Base-by-base conservation (phyloP, 1,140 invertebrate species). In the Pseudobourletiella spinata region DNA sequence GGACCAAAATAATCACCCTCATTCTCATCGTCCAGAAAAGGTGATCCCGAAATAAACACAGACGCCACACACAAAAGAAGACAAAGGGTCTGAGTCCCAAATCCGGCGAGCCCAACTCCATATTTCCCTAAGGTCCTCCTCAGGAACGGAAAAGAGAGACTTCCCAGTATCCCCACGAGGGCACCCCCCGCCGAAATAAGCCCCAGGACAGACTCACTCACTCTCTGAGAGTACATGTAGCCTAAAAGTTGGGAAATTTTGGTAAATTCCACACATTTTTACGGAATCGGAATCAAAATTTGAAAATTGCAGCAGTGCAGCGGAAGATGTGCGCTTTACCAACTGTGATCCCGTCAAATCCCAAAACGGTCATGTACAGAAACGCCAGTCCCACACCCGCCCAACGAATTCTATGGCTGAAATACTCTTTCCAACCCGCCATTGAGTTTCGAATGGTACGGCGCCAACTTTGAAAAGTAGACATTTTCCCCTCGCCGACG, bases 361-460 rank as follows among this genome's bases (percentile, higher is more conserved):
- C 76, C 4, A 82, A 70, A 0, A 82, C 80, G n/a, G 80, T 82
- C 77, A 82, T 78, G 67, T 79, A 82, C 3, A 81, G 69, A 15
- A 73, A 70, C 14, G 80, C 74, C 16, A 81, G 69, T 1, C 72
- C 78, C 1, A 81, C 63, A 16, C 80, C 80, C 24, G 80, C 78
- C 61, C 73, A 72, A 3, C 72, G 65, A 4, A 80, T 73, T 3
- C 70, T 66, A 58, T 78, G 76, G 4, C 62, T 65, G 59, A 78
- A 74, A 66, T 78, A 80, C 0, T 68, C 71, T 28, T 67, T 68
- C 76, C 77, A 79, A 72, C 48, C 71, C n/a, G n/a, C 55, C 39
- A 56, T 29, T 57, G 59, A 4, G n/a, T n/a, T n/a, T n/a, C n/a
- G n/a, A n/a, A n/a, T n/a, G n/a, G n/a, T n/a, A n/a, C n/a, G n/a